phyloP scores from a whole-genome alignment of 2,113 vertebrate genomes.

The Larimichthys crocea region DNA sequence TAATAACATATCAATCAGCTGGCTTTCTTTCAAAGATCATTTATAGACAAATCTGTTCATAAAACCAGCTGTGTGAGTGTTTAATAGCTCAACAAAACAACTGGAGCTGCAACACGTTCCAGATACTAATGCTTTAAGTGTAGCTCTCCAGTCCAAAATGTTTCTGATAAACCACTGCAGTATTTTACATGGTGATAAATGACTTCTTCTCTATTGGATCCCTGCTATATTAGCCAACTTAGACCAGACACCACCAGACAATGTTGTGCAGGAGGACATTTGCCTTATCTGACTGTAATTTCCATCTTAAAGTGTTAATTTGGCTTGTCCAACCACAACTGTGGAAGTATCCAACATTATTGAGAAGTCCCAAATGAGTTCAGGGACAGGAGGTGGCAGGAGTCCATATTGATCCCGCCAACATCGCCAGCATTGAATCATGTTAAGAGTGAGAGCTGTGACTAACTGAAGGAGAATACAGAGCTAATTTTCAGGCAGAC shows the following conservation, averaged over 20 bases:
- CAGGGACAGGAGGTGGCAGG: not conserved
- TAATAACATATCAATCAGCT: not conserved
- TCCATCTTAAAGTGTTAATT: not conserved
- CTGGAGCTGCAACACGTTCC: no score
- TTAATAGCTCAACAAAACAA: not conserved
- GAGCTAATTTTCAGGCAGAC: no score
- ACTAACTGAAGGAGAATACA: no score
- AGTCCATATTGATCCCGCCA: not conserved
- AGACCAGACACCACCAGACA: not conserved
- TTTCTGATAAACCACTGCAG: slow-evolving; percentile 14
- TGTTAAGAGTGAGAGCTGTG: not conserved
- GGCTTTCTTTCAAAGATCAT: not conserved
- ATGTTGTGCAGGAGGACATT: slow-evolving; percentile 24
- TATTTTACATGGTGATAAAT: not conserved
- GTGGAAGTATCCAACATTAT: not conserved
- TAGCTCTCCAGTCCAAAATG: not conserved
- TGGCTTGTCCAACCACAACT: not conserved
- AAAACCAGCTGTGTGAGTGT: not conserved
- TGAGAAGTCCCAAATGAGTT: not conserved
- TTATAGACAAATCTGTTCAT: not conserved
- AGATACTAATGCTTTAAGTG: not conserved
- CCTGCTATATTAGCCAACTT: not conserved
- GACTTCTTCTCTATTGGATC: not conserved
- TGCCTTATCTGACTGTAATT: slow-evolving; percentile 1
- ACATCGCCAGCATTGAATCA: not conserved